These are phyloP conservation scores for Adineta ricciae DNA, from an alignment of 2,888 invertebrate species.

Conservation along the genomic window DNA sequence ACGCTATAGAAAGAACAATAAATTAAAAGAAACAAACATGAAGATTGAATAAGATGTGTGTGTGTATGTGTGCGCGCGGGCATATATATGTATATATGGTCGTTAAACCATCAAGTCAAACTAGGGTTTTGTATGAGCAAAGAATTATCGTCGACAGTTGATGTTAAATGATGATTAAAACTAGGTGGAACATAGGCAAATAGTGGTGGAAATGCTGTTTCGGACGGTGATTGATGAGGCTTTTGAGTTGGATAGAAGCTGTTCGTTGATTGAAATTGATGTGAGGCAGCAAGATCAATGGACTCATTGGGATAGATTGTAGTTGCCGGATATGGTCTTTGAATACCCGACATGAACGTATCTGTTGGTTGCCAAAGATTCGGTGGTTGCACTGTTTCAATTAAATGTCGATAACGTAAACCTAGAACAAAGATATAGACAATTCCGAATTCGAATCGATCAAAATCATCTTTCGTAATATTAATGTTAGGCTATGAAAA, in stretches of 20 bases:
- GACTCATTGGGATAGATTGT: not conserved
- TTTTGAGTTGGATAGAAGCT: not conserved
- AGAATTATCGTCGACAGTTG: not conserved
- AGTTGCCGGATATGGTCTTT: not conserved
- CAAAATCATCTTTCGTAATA: not conserved
- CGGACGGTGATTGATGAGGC: not conserved
- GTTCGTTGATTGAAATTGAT: not conserved
- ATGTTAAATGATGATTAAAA: not conserved
- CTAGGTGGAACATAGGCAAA: not conserved
- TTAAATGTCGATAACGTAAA: constrained; percentile 10
- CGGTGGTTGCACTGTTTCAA: constrained; percentile 1
- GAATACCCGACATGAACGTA: not conserved
- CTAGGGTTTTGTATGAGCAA: constrained; percentile 16
- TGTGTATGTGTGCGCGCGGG: not conserved
- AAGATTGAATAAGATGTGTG: no score
- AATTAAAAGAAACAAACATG: not conserved
- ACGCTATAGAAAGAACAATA: constrained; percentile 6
- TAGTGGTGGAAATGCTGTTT: not conserved
- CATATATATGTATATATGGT: not conserved
- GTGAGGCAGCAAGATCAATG: not conserved
- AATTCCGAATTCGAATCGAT: not conserved
- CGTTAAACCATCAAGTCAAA: constrained; percentile 2
- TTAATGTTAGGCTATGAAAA: not conserved
- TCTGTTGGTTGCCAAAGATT: constrained; percentile 3
- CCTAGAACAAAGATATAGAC: not conserved